A percentile compares a stretch with the other conserved stretches of the same genome.
These are phyloP conservation scores for Rhincodon typus DNA, from an alignment of 2,797 vertebrate species.

Conservation along the genomic window DNA sequence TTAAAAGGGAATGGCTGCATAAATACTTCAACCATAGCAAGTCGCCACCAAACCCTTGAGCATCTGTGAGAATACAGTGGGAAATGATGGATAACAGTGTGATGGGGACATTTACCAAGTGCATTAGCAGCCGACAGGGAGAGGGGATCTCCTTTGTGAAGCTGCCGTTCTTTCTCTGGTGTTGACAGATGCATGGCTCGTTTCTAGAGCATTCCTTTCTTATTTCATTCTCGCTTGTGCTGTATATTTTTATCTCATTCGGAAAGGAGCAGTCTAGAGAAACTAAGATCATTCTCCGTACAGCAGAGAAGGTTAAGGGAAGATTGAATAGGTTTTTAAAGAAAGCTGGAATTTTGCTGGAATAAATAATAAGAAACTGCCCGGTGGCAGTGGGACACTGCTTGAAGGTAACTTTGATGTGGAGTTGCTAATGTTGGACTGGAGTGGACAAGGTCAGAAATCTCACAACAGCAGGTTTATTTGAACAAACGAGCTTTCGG, in stretches of 20 bases:
- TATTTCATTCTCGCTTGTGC: neutral
- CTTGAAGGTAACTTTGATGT: too few species aligned
- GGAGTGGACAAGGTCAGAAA: too few species aligned
- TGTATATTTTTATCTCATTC: neutral
- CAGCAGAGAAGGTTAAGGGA: neutral
- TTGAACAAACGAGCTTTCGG: too few species aligned
- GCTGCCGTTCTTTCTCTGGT: neutral
- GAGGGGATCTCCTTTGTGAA: neutral
- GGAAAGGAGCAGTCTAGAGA: neutral
- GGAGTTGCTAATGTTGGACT: too few species aligned
- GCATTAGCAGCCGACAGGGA: neutral
- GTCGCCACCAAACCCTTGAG: neutral
- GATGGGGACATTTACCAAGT: neutral
- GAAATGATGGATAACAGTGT: neutral
- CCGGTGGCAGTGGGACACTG: neutral
- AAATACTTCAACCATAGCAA: neutral
- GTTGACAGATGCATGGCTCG: neutral
- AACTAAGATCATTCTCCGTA: neutral
- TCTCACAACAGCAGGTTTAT: too few species aligned
- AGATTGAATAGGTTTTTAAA: neutral
- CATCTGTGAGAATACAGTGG: neutral
- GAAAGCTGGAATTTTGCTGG: neutral
- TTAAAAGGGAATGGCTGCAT: neutral
- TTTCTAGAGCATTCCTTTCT: slow-evolving; percentile 41
- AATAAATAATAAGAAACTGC: neutral